Evolutionary conservation across 2,113 vertebrate genomes (phyloP), one percentile per base, ranked within the genome.

Genomic region (Spizaetus ornatus): DNA sequence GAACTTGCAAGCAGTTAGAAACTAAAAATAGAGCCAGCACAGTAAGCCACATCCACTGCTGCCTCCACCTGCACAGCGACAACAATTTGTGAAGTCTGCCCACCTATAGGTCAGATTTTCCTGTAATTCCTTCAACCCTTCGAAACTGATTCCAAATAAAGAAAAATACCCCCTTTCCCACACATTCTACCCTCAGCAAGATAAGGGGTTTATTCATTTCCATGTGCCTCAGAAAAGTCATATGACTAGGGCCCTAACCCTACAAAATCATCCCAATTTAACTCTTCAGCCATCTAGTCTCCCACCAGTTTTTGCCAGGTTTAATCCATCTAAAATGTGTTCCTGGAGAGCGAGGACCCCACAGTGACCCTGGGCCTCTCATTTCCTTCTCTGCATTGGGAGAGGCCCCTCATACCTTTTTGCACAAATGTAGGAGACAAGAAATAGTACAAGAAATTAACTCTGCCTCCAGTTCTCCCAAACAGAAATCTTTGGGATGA

Each of bases 11-110:
- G 85, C 82, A 84, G 67, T 47, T 59, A 82, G 84, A 79, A 94
- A 63, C 93, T 93, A 97, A 97, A 97, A 97, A 96, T 86, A 97
- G 82, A 95, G 76, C 7, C 56, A 70, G 89, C 79, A 90, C 56
- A 84, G 87, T 86, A 83, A 96, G 89, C 61, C 81, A 84, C 94
- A 95, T 79, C 59, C 65, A 32, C 56, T 6, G 7, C 67, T 74
- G 61, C 61, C 89, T 83, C 72, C 56, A 95, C 88, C 59, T 91
- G 89, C 73, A 91, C 84, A 70, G 77, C 32, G 5, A 55, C 19
- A 88, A 36, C 70, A n/a, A 29, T 79, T 74, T 86, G 40, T 67
- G 61, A 69, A 47, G 50, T 55, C 62, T 90, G 81, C 23, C 22
- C 10, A 79, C 36, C 42, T 10, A 13, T 2, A 38, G 73, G 48